These are phyloP conservation scores for Lepidurus packardi DNA, from an alignment of 1,140 invertebrate species.

Conservation along the genomic window DNA sequence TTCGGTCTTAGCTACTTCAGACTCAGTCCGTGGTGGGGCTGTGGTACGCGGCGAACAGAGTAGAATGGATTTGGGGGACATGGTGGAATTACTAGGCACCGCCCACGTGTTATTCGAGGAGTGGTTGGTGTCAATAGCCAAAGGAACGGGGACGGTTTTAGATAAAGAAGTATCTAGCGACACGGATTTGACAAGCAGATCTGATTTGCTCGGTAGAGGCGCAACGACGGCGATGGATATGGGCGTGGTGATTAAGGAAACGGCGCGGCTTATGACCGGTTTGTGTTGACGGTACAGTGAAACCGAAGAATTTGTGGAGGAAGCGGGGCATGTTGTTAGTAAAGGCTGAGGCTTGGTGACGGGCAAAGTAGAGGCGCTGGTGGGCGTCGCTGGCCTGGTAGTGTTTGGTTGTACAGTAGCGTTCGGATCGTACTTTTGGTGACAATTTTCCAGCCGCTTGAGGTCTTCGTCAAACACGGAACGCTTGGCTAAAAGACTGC, in stretches of 20 bases:
- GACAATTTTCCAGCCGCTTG: slow-evolving; percentile 78
- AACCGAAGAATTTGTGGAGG: background rate
- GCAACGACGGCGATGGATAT: slow-evolving; percentile 23
- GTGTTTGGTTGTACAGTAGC: background rate
- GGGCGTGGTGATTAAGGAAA: slow-evolving; percentile 1
- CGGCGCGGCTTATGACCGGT: slow-evolving; percentile 23
- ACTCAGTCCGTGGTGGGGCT: background rate
- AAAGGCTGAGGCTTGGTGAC: background rate
- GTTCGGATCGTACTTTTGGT: slow-evolving; percentile 75
- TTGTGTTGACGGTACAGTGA: background rate
- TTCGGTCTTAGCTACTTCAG: slow-evolving; percentile 19
- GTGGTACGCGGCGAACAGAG: background rate
- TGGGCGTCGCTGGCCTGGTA: background rate
- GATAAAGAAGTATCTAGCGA: background rate
- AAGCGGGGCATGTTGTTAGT: background rate
- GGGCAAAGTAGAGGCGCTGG: background rate
- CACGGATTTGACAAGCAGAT: background rate
- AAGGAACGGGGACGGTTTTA: background rate
- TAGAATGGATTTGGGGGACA: background rate
- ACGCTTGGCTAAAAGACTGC: slow-evolving; percentile 80
- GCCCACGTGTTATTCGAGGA: background rate
- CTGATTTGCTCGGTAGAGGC: background rate
- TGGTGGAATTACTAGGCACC: background rate
- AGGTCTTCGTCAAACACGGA: slow-evolving; percentile 94
- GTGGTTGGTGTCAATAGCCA: background rate